Evolutionary conservation across 53 echinoderm and acorn worm genomes (phyloP), one percentile per base, ranked within the genome.

Genomic region (Antedon mediterranea): DNA sequence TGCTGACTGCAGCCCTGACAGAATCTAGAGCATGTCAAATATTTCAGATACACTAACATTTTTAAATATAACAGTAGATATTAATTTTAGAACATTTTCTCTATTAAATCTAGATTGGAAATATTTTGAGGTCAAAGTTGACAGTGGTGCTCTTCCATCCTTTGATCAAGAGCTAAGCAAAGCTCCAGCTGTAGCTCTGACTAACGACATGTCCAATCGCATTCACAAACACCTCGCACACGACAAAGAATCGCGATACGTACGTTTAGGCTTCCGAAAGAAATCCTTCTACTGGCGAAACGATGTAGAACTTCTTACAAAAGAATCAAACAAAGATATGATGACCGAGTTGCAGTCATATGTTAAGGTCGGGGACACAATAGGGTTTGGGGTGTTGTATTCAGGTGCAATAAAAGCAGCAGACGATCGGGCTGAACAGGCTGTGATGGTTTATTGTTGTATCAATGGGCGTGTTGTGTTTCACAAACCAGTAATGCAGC

Each of bases 401-500:
- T 88, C 93, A 34, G 76, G 82, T 13, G 76, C 76, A 2, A 80
- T 84, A 74, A 85, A 84, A 81, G 81, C 90, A 34, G 84, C 90
- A 27, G 85, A 74, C 29, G 86, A 85, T 33, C 84, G 86, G 29
- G 83, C 86, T 29, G 41, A 81, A 43, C 98, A 98, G 79, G 85
- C 93, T 29, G 90, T 98, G 11, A 77, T 92, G 13, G 93, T 88
- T 29, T 98, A 93, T 79, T 83, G 87, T 70, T 80, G 85, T 43
- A 32, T 93, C 31, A 93, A 93, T 82, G 93, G 88, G 18, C 32
- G 72, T 30, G 71, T 89, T 28, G 33, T 98, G 41, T 90, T 86
- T 78, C 88, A 92, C 81, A 84, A 84, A 32, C 82, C 92, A 57
- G 83, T 98, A 76, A 88, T 93, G 73, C 98, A 98, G 71, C 98